Base-by-base conservation (phyloP, 2,888 invertebrate genomes). In the Branchellion lobata region DNA sequence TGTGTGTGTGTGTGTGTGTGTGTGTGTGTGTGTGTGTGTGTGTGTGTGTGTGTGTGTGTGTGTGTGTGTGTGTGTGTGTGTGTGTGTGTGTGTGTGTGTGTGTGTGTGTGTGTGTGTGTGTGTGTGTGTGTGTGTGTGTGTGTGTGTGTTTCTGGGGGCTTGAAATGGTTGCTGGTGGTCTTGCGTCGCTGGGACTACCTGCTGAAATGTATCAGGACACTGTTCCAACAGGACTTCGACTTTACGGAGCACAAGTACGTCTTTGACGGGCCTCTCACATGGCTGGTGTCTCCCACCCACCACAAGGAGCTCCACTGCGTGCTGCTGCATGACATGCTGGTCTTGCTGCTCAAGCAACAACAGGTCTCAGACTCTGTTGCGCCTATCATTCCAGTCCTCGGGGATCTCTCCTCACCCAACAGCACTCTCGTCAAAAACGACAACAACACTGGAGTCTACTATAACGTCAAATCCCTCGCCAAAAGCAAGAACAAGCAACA, bases 241-340 rank as follows among this genome's bases (percentile, higher is more conserved):
- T 90, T 95, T 85, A 92, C 92, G 11, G 91, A 92, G 86, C 91
- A 93, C 86, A 92, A 91, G 85, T 89, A 95, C 83, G 90, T 95
- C 79, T 91, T 93, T 86, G 94, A 95, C 86, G 95, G 95, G n/a
- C 90, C 91, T 57, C 89, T 95, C 83, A 92, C 91, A 82, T 92
- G 94, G 91, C 91, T 93, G 83, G 91, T 94, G 85, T 85, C 84
- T 71, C 77, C 84, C 14, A 85, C 85, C 71, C 89, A 89, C 80
- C 90, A 89, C 81, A 90, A 93, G 51, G 92, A 92, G 83, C 89
- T 94, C 81, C 93, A 94, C 85, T 93, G 94, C 78, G 90, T 95
- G 75, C 89, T 95, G 76, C 90, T 94, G 83, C 93, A 95, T 86
- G 93, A 93, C 86, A 91, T 92, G 86, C 91, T 95, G 85, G 91